Evolutionary conservation across 2,888 invertebrate genomes (phyloP), one percentile per base, ranked within the genome.

Genomic region (Hirtodrosophila cameraria): DNA sequence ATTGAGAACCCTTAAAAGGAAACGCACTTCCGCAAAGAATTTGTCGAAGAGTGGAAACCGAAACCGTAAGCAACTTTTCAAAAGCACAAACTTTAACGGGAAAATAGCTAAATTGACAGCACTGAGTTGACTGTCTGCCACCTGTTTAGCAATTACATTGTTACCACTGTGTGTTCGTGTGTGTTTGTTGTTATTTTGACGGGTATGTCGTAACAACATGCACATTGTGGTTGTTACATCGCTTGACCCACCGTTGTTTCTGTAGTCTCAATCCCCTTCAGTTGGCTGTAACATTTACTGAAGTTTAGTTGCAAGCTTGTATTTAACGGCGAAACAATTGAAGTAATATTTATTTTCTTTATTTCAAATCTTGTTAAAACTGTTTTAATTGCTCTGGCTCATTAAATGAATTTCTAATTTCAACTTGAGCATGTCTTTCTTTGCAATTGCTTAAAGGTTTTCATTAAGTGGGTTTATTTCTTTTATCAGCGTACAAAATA

Each of bases 201-300:
- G 43, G 13, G 54, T 53, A 52, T 76, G 53, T 82, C 75, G 61
- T 76, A 82, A 76, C 58, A 25, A 42, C 81, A 60, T 64, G 71
- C 62, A 60, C 66, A 70, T 64, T 78, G 82, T 28, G 50, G 59
- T 59, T 59, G 59, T 59, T 59, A 59, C 46, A 33, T 18, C 11
- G 45, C 12, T 16, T 38, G 38, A 31, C 25, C 23, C 28, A 41
- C 28, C 28, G n/a, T n/a, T n/a, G n/a, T n/a, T n/a, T n/a, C n/a
- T 25, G 30, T 4, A 48, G 38, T 50, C 33, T 43, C 25, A 27
- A 23, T 13, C 18, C 11, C 9, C 9, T 45, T 12, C 64, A 57
- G 42, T 63, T n/a, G n/a, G n/a, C 12, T 31, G 27, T 45, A 33
- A 48, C 49, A 30, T 27, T 55, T 49, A 55, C 42, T 64, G 31